These are phyloP conservation scores for Drosophila meridiana DNA, from an alignment of 2,888 invertebrate genomes.

Conservation along the genomic window DNA sequence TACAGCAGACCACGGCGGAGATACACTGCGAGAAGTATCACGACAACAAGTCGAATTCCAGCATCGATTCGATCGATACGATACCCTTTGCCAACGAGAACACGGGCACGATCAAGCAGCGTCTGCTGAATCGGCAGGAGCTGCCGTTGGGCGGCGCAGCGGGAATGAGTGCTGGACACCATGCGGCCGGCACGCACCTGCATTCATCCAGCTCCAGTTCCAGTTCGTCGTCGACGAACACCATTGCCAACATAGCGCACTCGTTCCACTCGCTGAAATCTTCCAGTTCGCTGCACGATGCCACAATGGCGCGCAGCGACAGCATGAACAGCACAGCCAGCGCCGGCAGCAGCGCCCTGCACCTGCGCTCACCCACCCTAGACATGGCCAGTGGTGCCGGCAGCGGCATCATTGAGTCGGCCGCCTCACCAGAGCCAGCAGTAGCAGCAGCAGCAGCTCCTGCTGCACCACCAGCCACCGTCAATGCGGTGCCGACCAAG, in stretches of 20 bases:
- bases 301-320: constrained; percentile 84
- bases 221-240: constrained; percentile 84
- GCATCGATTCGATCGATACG: constrained; percentile 96
- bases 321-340: constrained; percentile 87
- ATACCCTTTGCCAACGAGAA: constrained; percentile 99
- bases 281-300: constrained; percentile 86
- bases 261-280: constrained; percentile 85
- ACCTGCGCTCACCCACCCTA: constrained; percentile 82
- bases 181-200: constrained; percentile 84
- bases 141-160: constrained; percentile 81
- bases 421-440: constrained; percentile 39
- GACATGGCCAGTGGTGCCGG: constrained; percentile 55
- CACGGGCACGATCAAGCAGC: constrained; percentile 98
- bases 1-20: constrained; percentile 88
- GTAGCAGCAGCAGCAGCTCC: constrained; percentile 19
- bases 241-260: constrained; percentile 84
- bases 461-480: constrained; percentile 26
- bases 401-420: constrained; percentile 17
- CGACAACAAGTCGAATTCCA: constrained; percentile 92
- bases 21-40: constrained; percentile 86
- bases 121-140: constrained; percentile 87
- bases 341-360: constrained; percentile 77
- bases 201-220: constrained; percentile 85
- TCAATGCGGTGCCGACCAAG: constrained; percentile 67
- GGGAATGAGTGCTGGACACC: constrained; percentile 84